Conservation (phyloP, 2,113 vertebrate species). For the Pholis gunnellus region DNA sequence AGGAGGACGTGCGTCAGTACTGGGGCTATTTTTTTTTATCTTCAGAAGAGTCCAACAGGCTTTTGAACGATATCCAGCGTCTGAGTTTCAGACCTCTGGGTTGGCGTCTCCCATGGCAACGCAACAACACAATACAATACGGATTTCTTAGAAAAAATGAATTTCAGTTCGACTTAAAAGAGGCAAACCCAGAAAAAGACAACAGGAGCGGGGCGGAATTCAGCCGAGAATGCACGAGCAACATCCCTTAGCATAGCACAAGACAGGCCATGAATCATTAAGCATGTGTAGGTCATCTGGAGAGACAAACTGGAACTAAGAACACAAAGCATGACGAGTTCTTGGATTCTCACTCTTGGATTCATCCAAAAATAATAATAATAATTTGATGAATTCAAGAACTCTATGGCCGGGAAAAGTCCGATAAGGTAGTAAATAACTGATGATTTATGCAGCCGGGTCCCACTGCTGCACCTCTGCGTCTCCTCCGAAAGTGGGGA, state of each 20-base stretch:
- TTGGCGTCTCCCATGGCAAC: not conserved
- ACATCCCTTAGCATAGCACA: not conserved
- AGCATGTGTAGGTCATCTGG: conserved; percentile 22
- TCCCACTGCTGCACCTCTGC: conserved; percentile 24
- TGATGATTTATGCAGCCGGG: conserved; percentile 37
- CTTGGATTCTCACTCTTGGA: conserved; percentile 24
- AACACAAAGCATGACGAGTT: not conserved
- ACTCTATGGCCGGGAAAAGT: conserved; percentile 25
- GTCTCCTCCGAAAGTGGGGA: conserved; percentile 32
- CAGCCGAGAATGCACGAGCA: not conserved
- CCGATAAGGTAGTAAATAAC: conserved; percentile 62
- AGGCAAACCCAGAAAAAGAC: not conserved
- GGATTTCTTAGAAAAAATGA: not conserved
- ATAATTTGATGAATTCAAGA: conserved; percentile 59
- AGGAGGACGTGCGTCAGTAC: too few species aligned
- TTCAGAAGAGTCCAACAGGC: not conserved
- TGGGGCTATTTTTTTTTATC: not conserved
- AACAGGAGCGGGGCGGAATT: not conserved
- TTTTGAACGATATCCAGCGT: not conserved
- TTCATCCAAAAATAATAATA: conserved; percentile 28
- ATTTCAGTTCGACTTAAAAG: not conserved
- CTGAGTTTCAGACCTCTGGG: not conserved
- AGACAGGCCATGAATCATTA: conserved; percentile 20
- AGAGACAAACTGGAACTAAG: conserved; percentile 34
- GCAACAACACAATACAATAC: not conserved